Evolutionary conservation across 1,140 invertebrate species (phyloP).

Genomic region (Zaprionus lachaisei): DNA sequence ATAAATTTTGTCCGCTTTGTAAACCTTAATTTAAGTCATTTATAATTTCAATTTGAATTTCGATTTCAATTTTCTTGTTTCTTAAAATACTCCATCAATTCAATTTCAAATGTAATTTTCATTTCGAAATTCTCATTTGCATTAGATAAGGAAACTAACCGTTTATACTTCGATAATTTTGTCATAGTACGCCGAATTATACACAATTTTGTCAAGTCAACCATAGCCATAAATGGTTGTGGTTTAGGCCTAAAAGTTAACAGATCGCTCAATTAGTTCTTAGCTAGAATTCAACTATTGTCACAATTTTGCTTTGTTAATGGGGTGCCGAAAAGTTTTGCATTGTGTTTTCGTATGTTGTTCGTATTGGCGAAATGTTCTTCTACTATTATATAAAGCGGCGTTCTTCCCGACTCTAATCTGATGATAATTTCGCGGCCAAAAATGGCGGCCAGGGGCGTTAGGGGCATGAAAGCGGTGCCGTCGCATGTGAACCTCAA

Average conservation of each 20-base stretch:
- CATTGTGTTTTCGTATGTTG: conserved; percentile 46
- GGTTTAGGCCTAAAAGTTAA: conserved; percentile 58
- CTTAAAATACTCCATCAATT: conserved; percentile 18
- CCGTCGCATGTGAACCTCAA: conserved; percentile 12
- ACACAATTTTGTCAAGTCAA: conserved; percentile 54
- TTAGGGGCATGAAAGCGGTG: conserved; percentile 46
- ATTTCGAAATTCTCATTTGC: conserved; percentile 34
- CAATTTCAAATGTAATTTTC: conserved; percentile 44
- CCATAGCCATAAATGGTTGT: conserved; percentile 19
- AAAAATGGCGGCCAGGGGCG: conserved; percentile 45
- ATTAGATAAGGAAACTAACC: conserved; percentile 83
- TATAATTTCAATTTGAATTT: conserved; percentile 42
- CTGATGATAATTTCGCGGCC: conserved; percentile 38
- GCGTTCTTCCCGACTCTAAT: conserved; percentile 68
- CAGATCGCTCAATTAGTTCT: conserved; percentile 69
- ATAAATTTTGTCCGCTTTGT: conserved; percentile 44
- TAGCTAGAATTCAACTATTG: conserved; percentile 84
- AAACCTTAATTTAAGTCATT: conserved; percentile 53
- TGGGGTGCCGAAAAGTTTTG: conserved; percentile 74
- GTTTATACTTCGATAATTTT: conserved; percentile 75
- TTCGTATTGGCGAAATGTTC: conserved; percentile 18
- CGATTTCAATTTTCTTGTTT: conserved; percentile 42
- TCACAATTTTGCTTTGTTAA: conserved; percentile 70
- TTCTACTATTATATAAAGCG: conserved; percentile 42
- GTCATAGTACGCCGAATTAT: conserved; percentile 70